Evolutionary conservation across 2,888 invertebrate species (phyloP), one percentile per base, ranked within the genome.

Genomic region (Diarsia rubi): DNA sequence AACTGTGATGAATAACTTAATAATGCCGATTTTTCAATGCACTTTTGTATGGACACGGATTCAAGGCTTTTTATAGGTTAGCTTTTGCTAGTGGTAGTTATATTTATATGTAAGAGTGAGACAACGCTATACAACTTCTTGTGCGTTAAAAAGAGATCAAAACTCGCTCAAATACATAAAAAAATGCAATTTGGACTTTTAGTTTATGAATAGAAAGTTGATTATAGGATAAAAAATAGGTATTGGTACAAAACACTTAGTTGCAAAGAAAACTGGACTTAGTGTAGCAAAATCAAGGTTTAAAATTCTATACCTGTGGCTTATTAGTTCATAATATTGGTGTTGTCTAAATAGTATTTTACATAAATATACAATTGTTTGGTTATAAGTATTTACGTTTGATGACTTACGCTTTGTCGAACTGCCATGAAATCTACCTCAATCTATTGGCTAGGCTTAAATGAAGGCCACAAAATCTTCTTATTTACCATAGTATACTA

Each of bases 1-100:
- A 84, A 84, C 89, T 89, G 91, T 91, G 89, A 91, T 91, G 76
- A 79, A 73, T 78, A 78, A 78, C 74, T 63, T 79, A 79, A 76
- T 67, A 69, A 81, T 65, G 74, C 79, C 60, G 76, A 57, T 78
- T 79, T 79, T 42, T 73, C 42, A 80, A 69, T 70, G 78, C 79
- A 67, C 76, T 68, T 62, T 27, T 59, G 12, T 47, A 63, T 59
- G 63, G 86, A 64, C 52, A 3, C 69, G 81, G 52, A 68, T 83
- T 84, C 81, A 71, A 73, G 83, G 71, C 66, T 70, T 80, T 24
- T 24, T 45, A 27, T 59, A 12, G 31, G 16, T 4, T 54, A 44
- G 19, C 12, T 27, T 52, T 52, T 71, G n/a, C n/a, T 70, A 24
- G 37, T 69, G 6, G 3, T 44, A 27, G 11, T 45, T 11, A 21